Base-by-base conservation (phyloP, 2,113 vertebrate species). In the Odobenus rosmarus region DNA sequence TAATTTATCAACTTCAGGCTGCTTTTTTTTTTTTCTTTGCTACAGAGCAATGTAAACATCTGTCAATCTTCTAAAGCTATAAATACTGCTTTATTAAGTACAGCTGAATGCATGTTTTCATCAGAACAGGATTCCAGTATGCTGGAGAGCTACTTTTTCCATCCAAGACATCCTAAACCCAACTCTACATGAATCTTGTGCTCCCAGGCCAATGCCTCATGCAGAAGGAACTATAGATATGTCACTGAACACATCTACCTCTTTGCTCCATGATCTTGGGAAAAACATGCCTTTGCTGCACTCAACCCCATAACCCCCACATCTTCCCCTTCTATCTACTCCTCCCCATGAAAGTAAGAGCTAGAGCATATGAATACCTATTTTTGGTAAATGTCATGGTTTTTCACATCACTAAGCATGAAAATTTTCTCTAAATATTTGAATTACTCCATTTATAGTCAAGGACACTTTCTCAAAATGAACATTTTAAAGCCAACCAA, bases 321-420 rank as follows among this genome's bases (percentile, higher is more conserved):
- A 13, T 79, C 92, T 61, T 83, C 55, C 42, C 18, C 67, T 90
- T 89, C 42, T 67, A 19, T 83, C 84, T 46, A 49, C 87, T 91
- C 36, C 24, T 95, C 33, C 96, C 84, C 46, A 77, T 39, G 83
- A 82, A 95, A 96, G 91, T 76, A 90, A 77, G 67, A 95, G 81
- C 46, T 72, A 74, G n/a, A 81, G 53, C 96, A 82, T 69, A 85
- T 49, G 49, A 92, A 42, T 26, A 42, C 79, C 93, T 97, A 97
- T 98, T 98, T 97, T 98, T 96, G 77, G 88, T 95, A 98, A 98
- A 96, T 93, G 88, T 95, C 95, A 96, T 81, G 31, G 85, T 96
- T 98, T 98, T 95, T 97, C 62, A 82, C 97, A 97, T 98, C 95
- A 98, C 87, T 98, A 88, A 98, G 95, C 97, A 97, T 97, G 96